These are phyloP conservation scores for Amiota communis DNA, from an alignment of 2,888 invertebrate genomes.

Conservation along the genomic window DNA sequence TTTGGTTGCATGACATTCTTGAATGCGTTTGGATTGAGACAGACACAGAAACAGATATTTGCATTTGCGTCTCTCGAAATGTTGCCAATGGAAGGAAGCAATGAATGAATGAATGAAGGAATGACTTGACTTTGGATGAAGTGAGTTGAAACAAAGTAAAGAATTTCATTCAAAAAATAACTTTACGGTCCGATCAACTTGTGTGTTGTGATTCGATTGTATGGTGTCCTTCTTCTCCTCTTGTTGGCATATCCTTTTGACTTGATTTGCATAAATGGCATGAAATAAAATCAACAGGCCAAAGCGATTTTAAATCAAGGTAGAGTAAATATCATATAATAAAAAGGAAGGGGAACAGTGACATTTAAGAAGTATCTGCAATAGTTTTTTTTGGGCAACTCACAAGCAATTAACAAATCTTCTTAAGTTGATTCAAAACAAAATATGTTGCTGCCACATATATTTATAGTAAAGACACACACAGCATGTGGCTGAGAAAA, in stretches of 20 bases:
- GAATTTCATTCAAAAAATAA: conserved; percentile 64
- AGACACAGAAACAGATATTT: conserved; percentile 43
- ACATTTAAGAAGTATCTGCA: no score
- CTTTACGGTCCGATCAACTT: conserved; percentile 53
- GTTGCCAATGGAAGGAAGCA: background rate
- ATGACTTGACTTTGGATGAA: background rate
- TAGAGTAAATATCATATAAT: background rate
- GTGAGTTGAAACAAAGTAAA: conserved; percentile 45
- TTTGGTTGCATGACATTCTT: conserved; percentile 9
- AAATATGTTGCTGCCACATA: background rate
- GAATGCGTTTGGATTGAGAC: conserved; percentile 35
- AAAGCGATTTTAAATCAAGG: conserved; percentile 45
- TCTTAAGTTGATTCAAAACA: no score
- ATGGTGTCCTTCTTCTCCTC: background rate
- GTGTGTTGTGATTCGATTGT: background rate
- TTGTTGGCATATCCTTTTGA: conserved; percentile 55
- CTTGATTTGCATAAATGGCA: conserved; percentile 66
- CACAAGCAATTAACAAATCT: no score
- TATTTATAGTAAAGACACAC: conserved; percentile 30
- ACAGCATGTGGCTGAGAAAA: conserved; percentile 54
- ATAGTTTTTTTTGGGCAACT: no score
- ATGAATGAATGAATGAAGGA: background rate
- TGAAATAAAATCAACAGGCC: conserved; percentile 60
- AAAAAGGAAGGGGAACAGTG: no score
- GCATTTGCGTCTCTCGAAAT: conserved; percentile 52